Evolutionary conservation across 2,888 invertebrate species (phyloP).

Genomic region (Heliconius hortense): DNA sequence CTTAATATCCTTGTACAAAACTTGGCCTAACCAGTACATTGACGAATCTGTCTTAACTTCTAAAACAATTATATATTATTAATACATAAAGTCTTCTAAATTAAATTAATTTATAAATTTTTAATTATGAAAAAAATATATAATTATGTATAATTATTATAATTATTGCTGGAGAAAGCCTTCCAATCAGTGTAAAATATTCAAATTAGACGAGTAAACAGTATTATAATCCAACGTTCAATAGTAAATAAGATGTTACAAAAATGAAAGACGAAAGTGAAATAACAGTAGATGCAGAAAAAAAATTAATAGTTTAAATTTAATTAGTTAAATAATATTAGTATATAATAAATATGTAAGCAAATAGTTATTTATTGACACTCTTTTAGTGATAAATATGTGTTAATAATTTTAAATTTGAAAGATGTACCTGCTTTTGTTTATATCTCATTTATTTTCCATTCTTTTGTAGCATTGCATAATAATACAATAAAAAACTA

Average conservation of each 20-base stretch:
- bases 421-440: neutral
- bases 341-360: constrained; percentile 34
- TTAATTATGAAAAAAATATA: neutral
- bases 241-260: constrained; percentile 46
- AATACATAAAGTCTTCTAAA: no score
- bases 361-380: constrained; percentile 6
- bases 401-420: neutral
- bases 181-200: constrained; percentile 12
- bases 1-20: constrained; percentile 17
- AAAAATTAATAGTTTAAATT: constrained; percentile 34
- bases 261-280: constrained; percentile 79
- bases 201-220: constrained; percentile 24
- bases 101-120: constrained; percentile 1
- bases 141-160: neutral
- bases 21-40: constrained; percentile 19
- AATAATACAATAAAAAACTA: neutral
- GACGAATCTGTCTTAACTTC: constrained; percentile 8
- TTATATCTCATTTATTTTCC: neutral
- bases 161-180: neutral
- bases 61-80: neutral
- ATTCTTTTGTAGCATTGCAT: neutral
- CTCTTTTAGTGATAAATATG: neutral
- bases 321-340: constrained; percentile 22
- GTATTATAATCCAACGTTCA: constrained; percentile 36
- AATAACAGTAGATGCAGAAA: constrained; percentile 63